Evolutionary conservation across 2,113 vertebrate genomes (phyloP).

Genomic region (Aptenodytes patagonicus): DNA sequence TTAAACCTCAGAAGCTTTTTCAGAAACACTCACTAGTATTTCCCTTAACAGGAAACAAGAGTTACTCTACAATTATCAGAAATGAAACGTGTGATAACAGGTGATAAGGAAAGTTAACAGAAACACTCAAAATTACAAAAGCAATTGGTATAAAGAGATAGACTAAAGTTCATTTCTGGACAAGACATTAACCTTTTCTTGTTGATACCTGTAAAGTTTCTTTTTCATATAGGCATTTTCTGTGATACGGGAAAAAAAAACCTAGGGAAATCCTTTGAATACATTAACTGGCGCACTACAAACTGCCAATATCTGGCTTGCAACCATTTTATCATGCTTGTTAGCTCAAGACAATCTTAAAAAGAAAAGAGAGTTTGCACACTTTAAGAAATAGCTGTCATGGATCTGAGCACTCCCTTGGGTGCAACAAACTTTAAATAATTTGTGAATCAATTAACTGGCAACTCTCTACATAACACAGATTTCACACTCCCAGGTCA

Average conservation of each 20-base stretch:
- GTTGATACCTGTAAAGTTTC: not conserved
- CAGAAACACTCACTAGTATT: not conserved
- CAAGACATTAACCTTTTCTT: not conserved
- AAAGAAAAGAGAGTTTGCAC: slow-evolving; percentile 77
- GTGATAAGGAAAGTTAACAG: not conserved
- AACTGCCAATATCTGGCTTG: not conserved
- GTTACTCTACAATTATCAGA: slow-evolving; percentile 11
- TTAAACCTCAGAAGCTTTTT: not conserved
- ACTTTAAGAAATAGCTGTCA: slow-evolving; percentile 83
- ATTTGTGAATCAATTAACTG: slow-evolving; percentile 99
- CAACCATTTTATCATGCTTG: slow-evolving; percentile 68
- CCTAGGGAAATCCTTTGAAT: not conserved
- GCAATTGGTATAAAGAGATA: not conserved
- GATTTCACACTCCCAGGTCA: slow-evolving; percentile 91
- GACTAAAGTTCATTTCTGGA: not conserved
- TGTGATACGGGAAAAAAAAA: not conserved
- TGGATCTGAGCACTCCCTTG: slow-evolving; percentile 86
- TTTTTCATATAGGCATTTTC: not conserved
- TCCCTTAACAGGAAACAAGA: not conserved
- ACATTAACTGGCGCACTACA: not conserved
- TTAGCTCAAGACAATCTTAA: slow-evolving; percentile 77
- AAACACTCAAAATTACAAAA: not conserved
- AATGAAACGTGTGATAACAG: not conserved
- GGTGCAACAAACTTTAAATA: slow-evolving; percentile 95
- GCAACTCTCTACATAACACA: slow-evolving; percentile 87